A percentile compares a stretch with the other conserved stretches of the same genome.
Conservation (phyloP, 37 sponge, comb jelly and placozoan genomes). For the Ianthella basta region DNA sequence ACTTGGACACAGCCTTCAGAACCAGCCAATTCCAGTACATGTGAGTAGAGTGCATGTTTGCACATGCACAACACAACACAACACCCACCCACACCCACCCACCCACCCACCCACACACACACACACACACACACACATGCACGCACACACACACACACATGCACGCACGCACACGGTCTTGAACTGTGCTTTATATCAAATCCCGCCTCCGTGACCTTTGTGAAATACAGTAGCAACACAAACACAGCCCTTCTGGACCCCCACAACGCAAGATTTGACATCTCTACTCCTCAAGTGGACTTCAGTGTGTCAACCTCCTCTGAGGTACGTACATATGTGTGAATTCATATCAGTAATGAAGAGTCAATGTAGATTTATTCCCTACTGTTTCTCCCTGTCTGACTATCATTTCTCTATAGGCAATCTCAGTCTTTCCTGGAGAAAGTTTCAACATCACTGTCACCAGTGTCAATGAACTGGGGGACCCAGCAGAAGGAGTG, state of each 20-base stretch:
- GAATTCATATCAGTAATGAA: neutral
- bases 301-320: neutral
- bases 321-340: too few relatives aligned
- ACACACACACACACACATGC: slow-evolving; percentile 1
- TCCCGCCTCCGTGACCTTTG: too few relatives aligned
- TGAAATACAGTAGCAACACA: neutral
- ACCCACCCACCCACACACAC: neutral
- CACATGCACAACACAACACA: neutral
- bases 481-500: slow-evolving; percentile 29
- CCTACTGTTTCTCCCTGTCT: too few relatives aligned
- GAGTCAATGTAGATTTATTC: neutral
- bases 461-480: slow-evolving; percentile 41
- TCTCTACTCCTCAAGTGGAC: slow-evolving; percentile 12
- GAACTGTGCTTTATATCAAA: too few relatives aligned
- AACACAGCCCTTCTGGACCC: neutral
- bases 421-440: slow-evolving; percentile 55
- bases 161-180: slow-evolving; percentile 4
- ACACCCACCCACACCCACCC: neutral
- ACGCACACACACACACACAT: slow-evolving; percentile 13
- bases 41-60: too few relatives aligned
- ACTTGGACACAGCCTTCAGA: too few relatives aligned
- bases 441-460: slow-evolving; percentile 16
- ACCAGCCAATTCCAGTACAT: too few relatives aligned
- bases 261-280: neutral
- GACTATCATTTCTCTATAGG: too few relatives aligned